phyloP scores from a whole-genome alignment of 2,113 vertebrate species.

The Irena cyanogastra region DNA sequence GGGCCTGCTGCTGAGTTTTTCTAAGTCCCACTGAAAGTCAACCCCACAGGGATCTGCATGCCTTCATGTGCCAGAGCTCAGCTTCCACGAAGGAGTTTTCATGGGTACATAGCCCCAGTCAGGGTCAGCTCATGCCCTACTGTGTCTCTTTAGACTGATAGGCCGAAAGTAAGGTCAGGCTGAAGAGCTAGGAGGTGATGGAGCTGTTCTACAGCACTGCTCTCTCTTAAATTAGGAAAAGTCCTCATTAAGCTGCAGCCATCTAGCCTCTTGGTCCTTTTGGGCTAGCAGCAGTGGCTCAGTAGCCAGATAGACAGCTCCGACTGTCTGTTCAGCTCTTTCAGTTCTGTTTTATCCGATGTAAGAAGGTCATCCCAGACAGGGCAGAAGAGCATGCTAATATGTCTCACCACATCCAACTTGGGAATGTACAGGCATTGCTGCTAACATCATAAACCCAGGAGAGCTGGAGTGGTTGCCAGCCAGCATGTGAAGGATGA shows the following conservation, averaged over 20 bases:
- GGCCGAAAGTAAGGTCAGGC: background rate
- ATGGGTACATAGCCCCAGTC: background rate
- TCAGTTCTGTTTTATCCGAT: background rate
- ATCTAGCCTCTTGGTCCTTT: background rate
- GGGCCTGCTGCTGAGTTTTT: too few relatives aligned
- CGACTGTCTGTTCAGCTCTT: background rate
- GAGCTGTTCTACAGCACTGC: background rate
- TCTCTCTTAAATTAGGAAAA: background rate
- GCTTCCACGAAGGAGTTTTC: background rate
- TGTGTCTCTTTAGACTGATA: background rate
- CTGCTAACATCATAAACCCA: background rate
- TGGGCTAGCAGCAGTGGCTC: background rate
- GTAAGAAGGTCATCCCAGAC: background rate
- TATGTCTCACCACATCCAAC: accelerated
- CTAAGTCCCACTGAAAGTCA: too few relatives aligned
- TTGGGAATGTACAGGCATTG: background rate
- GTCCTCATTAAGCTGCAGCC: background rate
- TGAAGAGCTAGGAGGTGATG: background rate
- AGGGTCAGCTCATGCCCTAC: background rate
- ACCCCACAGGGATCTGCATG: too few relatives aligned
- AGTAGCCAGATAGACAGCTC: accelerated
- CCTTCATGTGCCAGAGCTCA: background rate
- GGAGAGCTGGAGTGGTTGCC: background rate
- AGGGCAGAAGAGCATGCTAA: background rate
- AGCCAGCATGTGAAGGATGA: background rate